A percentile compares a stretch with the other conserved stretches of the same genome.
Conservation (phyloP, 2,797 vertebrate genomes). For the Malacoctenus gilli region DNA sequence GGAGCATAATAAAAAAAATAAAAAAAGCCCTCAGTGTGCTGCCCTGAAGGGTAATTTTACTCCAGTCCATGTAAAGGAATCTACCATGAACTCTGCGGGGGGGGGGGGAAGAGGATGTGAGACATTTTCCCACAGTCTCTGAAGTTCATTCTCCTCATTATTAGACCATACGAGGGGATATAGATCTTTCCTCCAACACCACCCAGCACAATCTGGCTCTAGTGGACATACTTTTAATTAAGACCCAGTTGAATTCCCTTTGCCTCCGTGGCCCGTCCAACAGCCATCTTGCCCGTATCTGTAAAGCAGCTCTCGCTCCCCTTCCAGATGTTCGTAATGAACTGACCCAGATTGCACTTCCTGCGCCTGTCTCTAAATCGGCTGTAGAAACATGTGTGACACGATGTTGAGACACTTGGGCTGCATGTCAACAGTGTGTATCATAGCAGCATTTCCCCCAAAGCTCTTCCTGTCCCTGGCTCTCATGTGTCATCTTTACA, state of each 20-base stretch:
- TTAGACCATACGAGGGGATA: slow-evolving; percentile 46
- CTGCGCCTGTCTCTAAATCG: slow-evolving; percentile 66
- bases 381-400: slow-evolving; percentile 67
- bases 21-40: slow-evolving; percentile 46
- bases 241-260: slow-evolving; percentile 69
- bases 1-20: slow-evolving; percentile 58
- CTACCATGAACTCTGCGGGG: slow-evolving; percentile 32
- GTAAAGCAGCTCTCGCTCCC: slow-evolving; percentile 51
- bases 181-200: slow-evolving; percentile 49
- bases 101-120: slow-evolving; percentile 1
- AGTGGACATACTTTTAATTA: slow-evolving; percentile 72
- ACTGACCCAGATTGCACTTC: slow-evolving; percentile 79
- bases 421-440: slow-evolving; percentile 75
- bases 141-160: slow-evolving; percentile 59
- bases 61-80: slow-evolving; percentile 41
- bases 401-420: slow-evolving; percentile 69
- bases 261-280: slow-evolving; percentile 47
- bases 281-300: slow-evolving; percentile 42
- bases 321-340: slow-evolving; percentile 71
- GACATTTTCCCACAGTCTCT: slow-evolving; percentile 51
- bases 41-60: slow-evolving; percentile 58
- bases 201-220: slow-evolving; percentile 52
- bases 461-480: slow-evolving; percentile 65
- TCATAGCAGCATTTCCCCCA: slow-evolving; percentile 62
- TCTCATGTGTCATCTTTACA: slow-evolving; percentile 70